These are phyloP conservation scores for human DNA, from an alignment of 2,113 vertebrate genomes.

Conservation along the genomic window DNA sequence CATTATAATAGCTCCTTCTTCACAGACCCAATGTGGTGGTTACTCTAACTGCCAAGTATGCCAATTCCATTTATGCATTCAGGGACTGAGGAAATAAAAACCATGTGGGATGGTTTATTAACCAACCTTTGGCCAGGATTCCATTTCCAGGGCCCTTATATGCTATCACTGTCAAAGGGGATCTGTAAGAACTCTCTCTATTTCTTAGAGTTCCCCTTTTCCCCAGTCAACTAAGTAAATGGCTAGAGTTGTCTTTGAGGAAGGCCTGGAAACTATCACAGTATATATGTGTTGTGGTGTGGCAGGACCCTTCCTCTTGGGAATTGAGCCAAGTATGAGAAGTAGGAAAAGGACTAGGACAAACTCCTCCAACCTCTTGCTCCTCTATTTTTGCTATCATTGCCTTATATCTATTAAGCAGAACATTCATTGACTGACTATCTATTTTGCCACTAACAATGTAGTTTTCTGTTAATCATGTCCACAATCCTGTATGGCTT, in stretches of 20 bases:
- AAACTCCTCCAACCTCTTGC: neutral
- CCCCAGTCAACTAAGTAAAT: neutral
- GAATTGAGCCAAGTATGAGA: neutral
- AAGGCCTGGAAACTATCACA: neutral
- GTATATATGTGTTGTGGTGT: neutral
- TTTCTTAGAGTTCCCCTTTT: neutral
- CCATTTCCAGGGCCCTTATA: neutral
- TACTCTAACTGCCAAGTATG: neutral
- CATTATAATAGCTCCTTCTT: neutral
- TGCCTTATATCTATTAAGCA: neutral
- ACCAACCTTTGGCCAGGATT: neutral
- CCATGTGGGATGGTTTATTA: neutral
- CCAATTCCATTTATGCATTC: neutral
- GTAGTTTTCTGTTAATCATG: neutral
- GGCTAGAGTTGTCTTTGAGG: neutral
- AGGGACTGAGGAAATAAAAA: neutral
- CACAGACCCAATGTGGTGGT: neutral
- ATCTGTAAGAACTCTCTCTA: neutral
- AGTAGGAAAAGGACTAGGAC: neutral
- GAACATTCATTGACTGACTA: neutral
- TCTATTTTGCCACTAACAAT: neutral
- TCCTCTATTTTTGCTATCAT: neutral
- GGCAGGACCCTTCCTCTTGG: neutral
- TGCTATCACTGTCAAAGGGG: neutral
- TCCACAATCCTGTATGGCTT: neutral